Base-by-base conservation (phyloP, 2,888 invertebrate species). In the Parascotia fuliginaria region DNA sequence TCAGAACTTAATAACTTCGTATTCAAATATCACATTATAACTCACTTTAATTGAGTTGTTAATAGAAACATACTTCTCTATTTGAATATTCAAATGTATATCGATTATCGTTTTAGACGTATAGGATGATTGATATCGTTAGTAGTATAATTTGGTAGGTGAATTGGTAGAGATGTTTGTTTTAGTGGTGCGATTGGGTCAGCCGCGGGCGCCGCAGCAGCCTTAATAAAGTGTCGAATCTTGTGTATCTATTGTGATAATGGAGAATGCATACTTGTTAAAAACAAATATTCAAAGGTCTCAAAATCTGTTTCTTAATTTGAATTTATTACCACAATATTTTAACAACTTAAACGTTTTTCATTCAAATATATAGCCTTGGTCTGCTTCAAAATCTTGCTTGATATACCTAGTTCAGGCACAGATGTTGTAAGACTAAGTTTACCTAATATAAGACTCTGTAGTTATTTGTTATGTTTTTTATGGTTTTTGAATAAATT, bases 111-210 rank as follows among this genome's bases (percentile, higher is more conserved):
- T 34, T 68, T 70, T 72, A 56, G 77, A 81, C 80, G 75, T 70
- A 65, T 60, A 54, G 62, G 65, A 81, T 90, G 89, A 91, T 91
- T 86, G 88, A 90, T 89, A 82, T 74, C 73, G 71, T 72, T 70
- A 66, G 71, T 68, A 60, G 74, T 78, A 73, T 83, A 80, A 80
- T 83, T 81, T 79, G 57, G 67, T 75, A 70, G 64, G 60, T 70
- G 70, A 85, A 87, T 89, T 89, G 86, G 90, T 89, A 85, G 83
- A 89, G 81, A 75, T 90, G 89, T 91, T 92, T 89, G 89, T 90
- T 90, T 90, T 87, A 81, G 79, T 69, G 75, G 73, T 66, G 65
- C 65, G 66, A 69, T 61, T 67, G 69, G 68, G 63, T 64, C 65
- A 82, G 86, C 91, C 84, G 83, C 87, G 73, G 89, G 90, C 88